Conservation (phyloP, 2,113 vertebrate species). For the Parus major region DNA sequence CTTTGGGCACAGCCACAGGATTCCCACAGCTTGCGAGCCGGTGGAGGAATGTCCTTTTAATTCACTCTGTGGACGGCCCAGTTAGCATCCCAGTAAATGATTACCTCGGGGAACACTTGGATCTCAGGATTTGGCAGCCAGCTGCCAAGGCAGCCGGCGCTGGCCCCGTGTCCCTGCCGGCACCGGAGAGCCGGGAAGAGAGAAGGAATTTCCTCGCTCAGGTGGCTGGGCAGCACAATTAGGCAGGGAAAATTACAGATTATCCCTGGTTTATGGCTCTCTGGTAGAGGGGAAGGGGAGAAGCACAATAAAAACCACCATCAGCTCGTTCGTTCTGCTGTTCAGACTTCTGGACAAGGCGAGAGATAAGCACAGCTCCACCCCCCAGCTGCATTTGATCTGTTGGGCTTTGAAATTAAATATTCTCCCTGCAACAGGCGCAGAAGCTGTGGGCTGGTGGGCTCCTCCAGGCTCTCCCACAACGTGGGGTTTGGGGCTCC, state of each 20-base stretch:
- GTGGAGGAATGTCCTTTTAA: background rate
- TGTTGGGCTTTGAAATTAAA: background rate
- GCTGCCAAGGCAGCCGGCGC: background rate
- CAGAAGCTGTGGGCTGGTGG: background rate
- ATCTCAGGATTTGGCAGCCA: background rate
- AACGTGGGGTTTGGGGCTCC: accelerated
- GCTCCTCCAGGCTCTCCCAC: background rate
- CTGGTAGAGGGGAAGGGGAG: background rate
- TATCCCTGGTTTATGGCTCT: background rate
- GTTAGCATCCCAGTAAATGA: conserved; percentile 25
- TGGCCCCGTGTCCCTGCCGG: background rate
- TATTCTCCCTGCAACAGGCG: background rate
- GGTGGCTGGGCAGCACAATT: background rate
- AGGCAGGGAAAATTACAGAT: background rate
- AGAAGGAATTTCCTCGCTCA: background rate
- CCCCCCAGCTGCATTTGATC: conserved; percentile 12
- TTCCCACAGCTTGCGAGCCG: background rate
- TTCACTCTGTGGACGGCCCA: conserved; percentile 7
- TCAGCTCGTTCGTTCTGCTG: background rate
- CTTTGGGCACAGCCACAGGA: conserved; percentile 9
- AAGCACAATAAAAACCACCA: background rate
- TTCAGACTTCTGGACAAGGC: conserved; percentile 17
- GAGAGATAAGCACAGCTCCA: background rate
- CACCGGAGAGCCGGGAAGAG: background rate
- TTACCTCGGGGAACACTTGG: background rate